Evolutionary conservation across 1,140 invertebrate genomes (phyloP).

Genomic region (Eumeta japonica): DNA sequence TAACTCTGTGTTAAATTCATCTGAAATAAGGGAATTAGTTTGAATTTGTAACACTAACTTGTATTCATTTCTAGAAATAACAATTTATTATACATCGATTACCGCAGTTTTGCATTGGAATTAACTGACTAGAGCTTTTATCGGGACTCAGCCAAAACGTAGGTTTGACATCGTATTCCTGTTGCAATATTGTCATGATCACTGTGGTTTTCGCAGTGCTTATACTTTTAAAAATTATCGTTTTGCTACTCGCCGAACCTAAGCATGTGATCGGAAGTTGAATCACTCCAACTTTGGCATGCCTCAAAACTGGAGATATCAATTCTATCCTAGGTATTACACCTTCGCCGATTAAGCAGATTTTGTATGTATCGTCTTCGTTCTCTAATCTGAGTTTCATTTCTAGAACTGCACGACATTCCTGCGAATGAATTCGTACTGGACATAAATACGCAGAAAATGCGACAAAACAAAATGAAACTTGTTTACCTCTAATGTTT

Average conservation of each 20-base stretch:
- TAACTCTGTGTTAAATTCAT: constrained; percentile 18
- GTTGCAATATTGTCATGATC: constrained; percentile 16
- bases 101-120: constrained; percentile 2
- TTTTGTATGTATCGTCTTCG: constrained; percentile 39
- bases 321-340: constrained; percentile 38
- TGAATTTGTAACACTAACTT: too few species aligned
- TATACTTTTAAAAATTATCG: constrained; percentile 36
- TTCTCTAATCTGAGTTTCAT: constrained; percentile 40
- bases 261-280: constrained; percentile 39
- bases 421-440: constrained; percentile 21
- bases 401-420: constrained; percentile 43
- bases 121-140: constrained; percentile 19
- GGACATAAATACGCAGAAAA: neutral
- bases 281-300: constrained; percentile 23
- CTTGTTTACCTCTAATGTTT: constrained; percentile 29
- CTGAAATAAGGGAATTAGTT: constrained; percentile 12
- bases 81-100: too few species aligned
- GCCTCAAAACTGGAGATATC: constrained; percentile 22
- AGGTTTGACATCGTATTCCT: too few species aligned
- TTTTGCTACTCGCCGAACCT: constrained; percentile 26
- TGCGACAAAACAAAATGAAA: neutral
- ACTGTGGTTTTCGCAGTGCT: constrained; percentile 30
- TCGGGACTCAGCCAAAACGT: too few species aligned
- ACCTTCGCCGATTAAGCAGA: constrained; percentile 43
- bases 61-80: too few species aligned